Evolutionary conservation across 2,888 invertebrate genomes (phyloP), one percentile per base, ranked within the genome.

Genomic region (Agonopterix subpropinquella): DNA sequence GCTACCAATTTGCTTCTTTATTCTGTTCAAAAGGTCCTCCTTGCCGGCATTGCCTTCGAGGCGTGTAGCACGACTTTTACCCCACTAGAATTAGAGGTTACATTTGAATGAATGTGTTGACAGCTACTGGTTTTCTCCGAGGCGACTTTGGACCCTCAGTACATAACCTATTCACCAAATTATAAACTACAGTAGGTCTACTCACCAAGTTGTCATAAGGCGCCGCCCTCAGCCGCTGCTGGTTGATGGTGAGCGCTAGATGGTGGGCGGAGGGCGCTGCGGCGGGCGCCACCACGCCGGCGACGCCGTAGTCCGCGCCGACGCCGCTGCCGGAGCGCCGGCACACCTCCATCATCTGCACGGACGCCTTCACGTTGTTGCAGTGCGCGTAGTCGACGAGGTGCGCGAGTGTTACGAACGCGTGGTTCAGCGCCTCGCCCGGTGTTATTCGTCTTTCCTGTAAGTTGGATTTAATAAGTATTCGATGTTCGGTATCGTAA

Each of bases 301-400:
- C 56, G 45, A 65, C 71, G 53, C 55, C 56, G 52, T 64, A 62
- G 47, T 62, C 66, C 46, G 28, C 28, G 28, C 28, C 28, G 47
- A 41, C 59, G 54, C 58, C 59, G 50, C 67, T 57, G 56, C 87
- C 84, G 46, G 91, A 80, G 50, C 91, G 72, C 54, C 90, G 71
- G 76, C 90, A 79, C 59, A 89, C 80, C 89, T 98, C 98, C 98
- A 98, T 98, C 95, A 98, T 98, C 79, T 98, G 97, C 11, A 98
- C 97, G 68, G 97, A 97, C 15, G 98, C 96, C 83, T 98, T 98
- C 18, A 98, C 98, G 82, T 97, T 98, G 86, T 96, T 96, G 79
- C 98, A 98, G 76, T 98, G 98, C 10, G 97, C 97, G 84, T 98
- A 98, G 81, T 98, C 98, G 4, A 97, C 95, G 49, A 98, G 90